These are phyloP conservation scores for Palythoa grandis DNA, from an alignment of 92 coral and sea anemone genomes.

Conservation along the genomic window DNA sequence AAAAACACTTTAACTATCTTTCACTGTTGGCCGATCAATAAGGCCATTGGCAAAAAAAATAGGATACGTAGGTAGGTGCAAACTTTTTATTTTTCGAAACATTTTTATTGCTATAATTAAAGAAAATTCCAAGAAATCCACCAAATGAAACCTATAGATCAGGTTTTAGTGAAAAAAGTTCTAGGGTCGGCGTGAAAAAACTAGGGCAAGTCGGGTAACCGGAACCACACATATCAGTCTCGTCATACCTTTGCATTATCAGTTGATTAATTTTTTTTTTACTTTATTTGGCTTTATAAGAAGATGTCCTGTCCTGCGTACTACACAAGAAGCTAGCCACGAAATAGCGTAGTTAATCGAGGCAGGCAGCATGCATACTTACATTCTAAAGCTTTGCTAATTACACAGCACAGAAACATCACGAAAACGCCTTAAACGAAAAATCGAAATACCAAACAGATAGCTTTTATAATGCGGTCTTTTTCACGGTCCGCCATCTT, in stretches of 20 bases:
- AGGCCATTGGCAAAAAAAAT: too few relatives aligned
- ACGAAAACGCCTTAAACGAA: background rate
- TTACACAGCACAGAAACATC: background rate
- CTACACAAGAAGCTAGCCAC: background rate
- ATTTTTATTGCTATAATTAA: too few relatives aligned
- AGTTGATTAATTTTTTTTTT: background rate
- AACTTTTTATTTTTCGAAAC: too few relatives aligned
- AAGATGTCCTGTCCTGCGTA: background rate
- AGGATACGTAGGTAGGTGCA: background rate
- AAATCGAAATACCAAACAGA: background rate
- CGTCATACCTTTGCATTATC: background rate
- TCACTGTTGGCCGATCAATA: background rate
- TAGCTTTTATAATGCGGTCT: too few relatives aligned
- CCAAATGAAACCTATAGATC: too few relatives aligned
- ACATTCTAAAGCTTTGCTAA: too few relatives aligned
- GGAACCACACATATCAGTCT: background rate
- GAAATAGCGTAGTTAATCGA: background rate
- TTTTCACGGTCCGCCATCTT: too few relatives aligned
- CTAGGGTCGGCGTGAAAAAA: too few relatives aligned
- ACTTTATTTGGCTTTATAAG: background rate
- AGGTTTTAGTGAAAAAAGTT: too few relatives aligned
- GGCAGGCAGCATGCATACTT: background rate
- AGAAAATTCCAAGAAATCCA: too few relatives aligned
- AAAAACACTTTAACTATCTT: background rate
- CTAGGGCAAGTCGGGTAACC: too few relatives aligned